Evolutionary conservation across 1,140 invertebrate species (phyloP).

Genomic region (Psilanteris sp.): DNA sequence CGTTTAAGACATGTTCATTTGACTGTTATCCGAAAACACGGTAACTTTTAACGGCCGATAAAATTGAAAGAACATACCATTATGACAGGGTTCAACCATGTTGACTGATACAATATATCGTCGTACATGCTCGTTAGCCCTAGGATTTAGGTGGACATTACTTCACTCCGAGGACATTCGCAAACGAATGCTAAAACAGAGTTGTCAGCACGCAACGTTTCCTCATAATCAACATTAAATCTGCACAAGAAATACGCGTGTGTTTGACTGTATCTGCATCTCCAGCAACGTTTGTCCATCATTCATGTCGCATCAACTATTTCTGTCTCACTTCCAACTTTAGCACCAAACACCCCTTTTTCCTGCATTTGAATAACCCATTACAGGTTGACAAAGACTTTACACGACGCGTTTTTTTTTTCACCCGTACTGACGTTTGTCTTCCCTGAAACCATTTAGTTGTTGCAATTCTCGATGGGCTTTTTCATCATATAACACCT

Average conservation of each 20-base stretch:
- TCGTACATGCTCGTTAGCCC: slow-evolving; percentile 66
- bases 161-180: slow-evolving; percentile 64
- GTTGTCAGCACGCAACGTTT: slow-evolving; percentile 37
- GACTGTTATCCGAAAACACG: too few species aligned
- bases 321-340: slow-evolving; percentile 22
- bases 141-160: slow-evolving; percentile 69
- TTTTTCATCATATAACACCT: slow-evolving; percentile 1
- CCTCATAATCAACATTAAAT: slow-evolving; percentile 40
- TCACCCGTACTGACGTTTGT: too few species aligned
- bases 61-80: slow-evolving; percentile 10
- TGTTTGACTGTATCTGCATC: slow-evolving; percentile 43
- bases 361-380: slow-evolving; percentile 32
- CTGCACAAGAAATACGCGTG: slow-evolving; percentile 31
- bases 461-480: slow-evolving; percentile 7
- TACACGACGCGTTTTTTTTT: neutral
- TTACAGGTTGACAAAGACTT: slow-evolving; percentile 18
- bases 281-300: slow-evolving; percentile 21
- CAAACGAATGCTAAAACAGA: slow-evolving; percentile 34
- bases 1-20: too few species aligned
- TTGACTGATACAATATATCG: slow-evolving; percentile 56
- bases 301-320: slow-evolving; percentile 21
- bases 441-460: too few species aligned
- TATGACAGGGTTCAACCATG: slow-evolving; percentile 38
- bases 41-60: neutral
- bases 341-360: slow-evolving; percentile 36